A percentile compares a stretch with the other conserved stretches of the same genome.
Evolutionary conservation across 2,797 vertebrate genomes (phyloP).

Genomic region (Percopsis omiscomaycus): DNA sequence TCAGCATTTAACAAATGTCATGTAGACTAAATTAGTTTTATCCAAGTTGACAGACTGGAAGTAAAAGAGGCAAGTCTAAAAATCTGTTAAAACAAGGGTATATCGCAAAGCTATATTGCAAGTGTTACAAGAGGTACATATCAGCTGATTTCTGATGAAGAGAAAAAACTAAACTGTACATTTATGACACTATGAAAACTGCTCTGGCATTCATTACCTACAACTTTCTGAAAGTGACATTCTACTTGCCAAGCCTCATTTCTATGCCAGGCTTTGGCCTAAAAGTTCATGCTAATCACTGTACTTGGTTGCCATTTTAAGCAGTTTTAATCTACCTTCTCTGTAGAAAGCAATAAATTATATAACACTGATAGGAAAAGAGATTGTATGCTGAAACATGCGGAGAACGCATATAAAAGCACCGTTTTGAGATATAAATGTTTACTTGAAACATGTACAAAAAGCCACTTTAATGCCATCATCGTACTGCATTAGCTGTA

Average conservation of each 20-base stretch:
- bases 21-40: too few relatives aligned
- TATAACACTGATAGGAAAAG: not conserved
- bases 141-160: too few relatives aligned
- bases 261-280: not conserved
- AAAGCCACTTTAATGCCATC: too few relatives aligned
- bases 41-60: too few relatives aligned
- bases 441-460: too few relatives aligned
- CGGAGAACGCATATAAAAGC: not conserved
- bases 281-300: not conserved
- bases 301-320: constrained; percentile 1
- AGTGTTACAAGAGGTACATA: too few relatives aligned
- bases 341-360: not conserved
- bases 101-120: too few relatives aligned
- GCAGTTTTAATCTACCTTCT: not conserved
- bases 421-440: not conserved
- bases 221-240: not conserved
- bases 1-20: too few relatives aligned
- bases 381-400: not conserved
- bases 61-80: too few relatives aligned
- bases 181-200: not conserved
- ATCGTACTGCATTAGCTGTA: too few relatives aligned
- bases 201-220: not conserved
- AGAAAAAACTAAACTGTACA: too few relatives aligned
- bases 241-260: not conserved
- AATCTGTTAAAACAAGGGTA: too few relatives aligned